A percentile compares a stretch with the other conserved stretches of the same genome.
phyloP scores from a whole-genome alignment of 2,888 invertebrate species.

The Seladonia tumulorum region DNA sequence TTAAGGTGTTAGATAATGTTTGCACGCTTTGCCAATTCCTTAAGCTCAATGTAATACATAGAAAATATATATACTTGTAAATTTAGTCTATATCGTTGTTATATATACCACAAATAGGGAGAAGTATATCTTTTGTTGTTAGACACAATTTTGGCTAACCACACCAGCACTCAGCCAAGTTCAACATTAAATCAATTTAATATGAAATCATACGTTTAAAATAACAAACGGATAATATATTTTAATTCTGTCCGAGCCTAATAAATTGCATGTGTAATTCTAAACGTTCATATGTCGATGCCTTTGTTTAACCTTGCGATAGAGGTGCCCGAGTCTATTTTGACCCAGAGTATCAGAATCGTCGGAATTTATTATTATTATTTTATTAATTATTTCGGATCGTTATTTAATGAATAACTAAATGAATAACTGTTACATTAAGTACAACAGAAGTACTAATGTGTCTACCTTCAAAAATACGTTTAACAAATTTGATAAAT shows the following conservation, averaged over 20 bases:
- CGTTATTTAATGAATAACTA: no score
- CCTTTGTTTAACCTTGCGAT: background rate
- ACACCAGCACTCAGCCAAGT: background rate
- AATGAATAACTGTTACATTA: background rate
- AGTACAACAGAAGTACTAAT: background rate
- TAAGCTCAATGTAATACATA: background rate
- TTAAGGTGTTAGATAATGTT: slow-evolving; percentile 18
- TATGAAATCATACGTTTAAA: background rate
- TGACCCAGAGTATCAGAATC: background rate
- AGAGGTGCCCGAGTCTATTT: background rate
- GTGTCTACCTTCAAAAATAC: background rate
- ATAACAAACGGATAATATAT: background rate
- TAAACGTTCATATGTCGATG: background rate
- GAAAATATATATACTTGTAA: background rate
- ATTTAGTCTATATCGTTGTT: background rate
- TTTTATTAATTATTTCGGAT: no score
- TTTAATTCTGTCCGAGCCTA: background rate
- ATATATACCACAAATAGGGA: slow-evolving; percentile 10
- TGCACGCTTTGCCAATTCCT: slow-evolving; percentile 37
- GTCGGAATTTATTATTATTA: no score
- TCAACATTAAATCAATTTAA: background rate
- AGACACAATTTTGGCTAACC: background rate
- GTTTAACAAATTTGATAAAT: no score
- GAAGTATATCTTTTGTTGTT: slow-evolving; percentile 27
- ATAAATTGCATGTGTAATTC: background rate